These are phyloP conservation scores for Indicator maculatus DNA, from an alignment of 2,113 vertebrate species.

Conservation along the genomic window DNA sequence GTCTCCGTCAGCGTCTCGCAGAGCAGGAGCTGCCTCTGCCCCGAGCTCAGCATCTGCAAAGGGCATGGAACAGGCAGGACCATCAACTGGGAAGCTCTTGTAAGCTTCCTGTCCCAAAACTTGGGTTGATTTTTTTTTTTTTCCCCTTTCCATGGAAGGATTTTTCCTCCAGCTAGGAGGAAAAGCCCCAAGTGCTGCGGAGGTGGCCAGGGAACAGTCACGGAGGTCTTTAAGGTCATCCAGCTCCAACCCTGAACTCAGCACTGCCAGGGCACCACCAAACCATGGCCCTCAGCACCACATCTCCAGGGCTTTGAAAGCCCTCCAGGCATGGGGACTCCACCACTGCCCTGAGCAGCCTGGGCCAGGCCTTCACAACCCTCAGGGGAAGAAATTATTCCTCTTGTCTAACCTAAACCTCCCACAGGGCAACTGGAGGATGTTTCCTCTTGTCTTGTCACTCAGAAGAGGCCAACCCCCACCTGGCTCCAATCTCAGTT, in stretches of 20 bases:
- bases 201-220: rapidly evolving
- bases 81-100: not conserved
- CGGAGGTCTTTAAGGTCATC: not conserved
- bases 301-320: not conserved
- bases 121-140: not conserved
- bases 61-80: not conserved
- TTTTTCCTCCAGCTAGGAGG: not conserved
- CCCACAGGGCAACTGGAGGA: not conserved
- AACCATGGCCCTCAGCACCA: not conserved
- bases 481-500: not conserved
- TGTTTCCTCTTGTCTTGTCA: not conserved
- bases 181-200: not conserved
- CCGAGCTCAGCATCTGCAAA: constrained; percentile 84
- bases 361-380: not conserved
- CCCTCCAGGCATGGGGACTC: not conserved
- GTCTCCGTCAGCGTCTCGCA: constrained; percentile 90
- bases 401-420: not conserved
- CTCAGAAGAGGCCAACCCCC: not conserved
- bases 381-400: not conserved
- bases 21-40: constrained; percentile 88
- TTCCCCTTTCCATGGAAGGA: not conserved
- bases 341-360: not conserved
- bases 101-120: not conserved
- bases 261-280: not conserved
- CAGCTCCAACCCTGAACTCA: not conserved